These are phyloP conservation scores for Chymomyza procnemis DNA, from an alignment of 2,888 invertebrate genomes.

Conservation along the genomic window DNA sequence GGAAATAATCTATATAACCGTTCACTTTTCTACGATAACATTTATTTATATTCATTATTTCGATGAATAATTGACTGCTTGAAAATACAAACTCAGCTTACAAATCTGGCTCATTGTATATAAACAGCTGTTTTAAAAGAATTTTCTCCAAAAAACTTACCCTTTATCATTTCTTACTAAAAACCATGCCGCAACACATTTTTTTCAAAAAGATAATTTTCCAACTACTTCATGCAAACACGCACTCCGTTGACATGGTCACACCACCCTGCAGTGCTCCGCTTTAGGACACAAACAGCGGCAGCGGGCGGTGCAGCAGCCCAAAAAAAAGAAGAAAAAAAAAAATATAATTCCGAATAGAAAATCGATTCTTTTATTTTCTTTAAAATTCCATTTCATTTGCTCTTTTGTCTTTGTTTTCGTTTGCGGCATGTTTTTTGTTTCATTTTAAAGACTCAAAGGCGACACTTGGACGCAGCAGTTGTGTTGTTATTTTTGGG, in stretches of 20 bases:
- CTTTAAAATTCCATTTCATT: constrained; percentile 64
- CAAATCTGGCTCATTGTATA: too few relatives aligned
- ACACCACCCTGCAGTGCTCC: constrained; percentile 42
- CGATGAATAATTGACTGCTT: too few relatives aligned
- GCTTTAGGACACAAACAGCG: constrained; percentile 39
- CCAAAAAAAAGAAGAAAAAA: constrained; percentile 13
- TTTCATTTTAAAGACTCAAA: constrained; percentile 62
- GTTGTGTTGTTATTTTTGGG: constrained; percentile 37
- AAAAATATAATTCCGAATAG: too few relatives aligned
- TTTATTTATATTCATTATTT: too few relatives aligned
- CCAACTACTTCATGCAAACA: constrained; percentile 1
- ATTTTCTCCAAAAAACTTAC: too few relatives aligned
- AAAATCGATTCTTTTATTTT: constrained; percentile 67
- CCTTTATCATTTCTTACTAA: constrained; percentile 46
- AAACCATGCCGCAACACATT: constrained; percentile 55
- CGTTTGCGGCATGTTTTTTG: constrained; percentile 65
- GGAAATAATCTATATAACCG: too few relatives aligned
- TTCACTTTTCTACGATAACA: too few relatives aligned
- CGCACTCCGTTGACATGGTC: background rate
- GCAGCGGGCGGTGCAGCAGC: constrained; percentile 47
- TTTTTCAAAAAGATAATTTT: constrained; percentile 8
- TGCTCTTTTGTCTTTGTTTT: constrained; percentile 49
- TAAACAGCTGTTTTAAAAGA: too few relatives aligned
- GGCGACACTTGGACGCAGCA: constrained; percentile 51
- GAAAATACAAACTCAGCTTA: too few relatives aligned